Evolutionary conservation across 2,797 vertebrate genomes (phyloP).

Genomic region (Nasua narica): DNA sequence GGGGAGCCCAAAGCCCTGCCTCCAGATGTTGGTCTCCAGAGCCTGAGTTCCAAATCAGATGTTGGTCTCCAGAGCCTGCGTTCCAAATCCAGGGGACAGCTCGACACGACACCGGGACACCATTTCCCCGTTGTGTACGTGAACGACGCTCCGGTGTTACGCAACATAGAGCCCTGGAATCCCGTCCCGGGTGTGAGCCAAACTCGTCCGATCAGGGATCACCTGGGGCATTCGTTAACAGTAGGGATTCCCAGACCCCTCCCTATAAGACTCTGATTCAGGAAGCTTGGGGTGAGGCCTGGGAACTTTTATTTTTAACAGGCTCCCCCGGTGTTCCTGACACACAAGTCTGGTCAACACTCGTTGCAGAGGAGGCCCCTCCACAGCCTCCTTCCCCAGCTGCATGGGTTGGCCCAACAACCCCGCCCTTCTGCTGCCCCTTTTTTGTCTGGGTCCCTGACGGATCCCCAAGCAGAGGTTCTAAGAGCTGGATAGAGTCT

Average conservation of each 20-base stretch:
- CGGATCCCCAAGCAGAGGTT: not conserved
- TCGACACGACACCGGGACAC: rapidly evolving
- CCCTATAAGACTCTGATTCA: not conserved
- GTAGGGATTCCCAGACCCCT: not conserved
- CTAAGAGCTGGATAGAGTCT: not conserved
- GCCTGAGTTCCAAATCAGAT: not conserved
- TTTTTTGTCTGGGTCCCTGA: not conserved
- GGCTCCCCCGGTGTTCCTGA: not conserved
- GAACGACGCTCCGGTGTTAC: not conserved
- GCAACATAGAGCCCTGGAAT: not conserved
- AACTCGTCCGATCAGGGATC: not conserved
- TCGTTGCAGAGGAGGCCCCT: too few species aligned
- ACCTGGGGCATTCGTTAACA: not conserved
- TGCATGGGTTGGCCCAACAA: not conserved
- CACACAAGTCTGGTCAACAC: not conserved
- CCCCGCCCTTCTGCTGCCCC: not conserved
- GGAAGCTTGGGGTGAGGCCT: not conserved
- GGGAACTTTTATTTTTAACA: not conserved
- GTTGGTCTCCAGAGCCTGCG: not conserved
- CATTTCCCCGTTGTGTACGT: not conserved
- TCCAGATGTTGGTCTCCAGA: not conserved
- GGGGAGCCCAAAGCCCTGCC: not conserved
- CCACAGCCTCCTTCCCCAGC: not conserved
- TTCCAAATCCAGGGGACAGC: not conserved
- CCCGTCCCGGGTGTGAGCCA: not conserved